A percentile compares a stretch with the other conserved stretches of the same genome.
phyloP scores from a whole-genome alignment of 2,888 invertebrate species.

The Drosophila subquinaria region DNA sequence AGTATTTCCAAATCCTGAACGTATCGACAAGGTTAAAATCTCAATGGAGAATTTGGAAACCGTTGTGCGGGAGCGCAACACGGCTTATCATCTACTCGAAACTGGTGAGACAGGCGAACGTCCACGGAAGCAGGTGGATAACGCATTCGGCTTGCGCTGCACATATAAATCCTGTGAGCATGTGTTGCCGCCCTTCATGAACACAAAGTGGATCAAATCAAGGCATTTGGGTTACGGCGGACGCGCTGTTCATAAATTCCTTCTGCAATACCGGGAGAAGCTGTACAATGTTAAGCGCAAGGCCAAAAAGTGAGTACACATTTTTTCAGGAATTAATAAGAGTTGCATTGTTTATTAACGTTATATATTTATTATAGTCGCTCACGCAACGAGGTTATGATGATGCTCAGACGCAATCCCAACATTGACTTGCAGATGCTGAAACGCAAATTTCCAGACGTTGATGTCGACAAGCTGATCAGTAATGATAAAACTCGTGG shows the following conservation, averaged over 20 bases:
- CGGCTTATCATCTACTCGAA: constrained; percentile 95
- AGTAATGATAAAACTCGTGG: constrained; percentile 87
- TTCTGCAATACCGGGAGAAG: constrained; percentile 89
- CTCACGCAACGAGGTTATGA: constrained; percentile 89
- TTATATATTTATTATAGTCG: constrained; percentile 83
- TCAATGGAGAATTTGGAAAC: constrained; percentile 97
- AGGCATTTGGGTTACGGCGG: constrained; percentile 87
- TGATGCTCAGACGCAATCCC: constrained; percentile 91
- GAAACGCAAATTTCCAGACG: constrained; percentile 90
- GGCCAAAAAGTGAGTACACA: constrained; percentile 86
- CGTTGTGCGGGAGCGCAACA: constrained; percentile 96
- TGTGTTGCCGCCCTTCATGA: constrained; percentile 89
- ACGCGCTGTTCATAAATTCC: constrained; percentile 88
- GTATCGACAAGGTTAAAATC: constrained; percentile 96
- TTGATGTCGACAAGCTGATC: constrained; percentile 90
- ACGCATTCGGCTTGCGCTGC: constrained; percentile 88
- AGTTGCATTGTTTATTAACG: constrained; percentile 1
- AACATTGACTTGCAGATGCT: constrained; percentile 90
- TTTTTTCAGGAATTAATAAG: not conserved
- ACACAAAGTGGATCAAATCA: constrained; percentile 88
- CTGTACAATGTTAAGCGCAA: constrained; percentile 87
- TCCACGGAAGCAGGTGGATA: constrained; percentile 88
- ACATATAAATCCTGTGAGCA: constrained; percentile 88
- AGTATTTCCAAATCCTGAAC: constrained; percentile 95
- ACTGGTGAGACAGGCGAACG: constrained; percentile 94